These are phyloP conservation scores for Helobdella robusta DNA, from an alignment of 2,888 invertebrate species.

Conservation along the genomic window DNA sequence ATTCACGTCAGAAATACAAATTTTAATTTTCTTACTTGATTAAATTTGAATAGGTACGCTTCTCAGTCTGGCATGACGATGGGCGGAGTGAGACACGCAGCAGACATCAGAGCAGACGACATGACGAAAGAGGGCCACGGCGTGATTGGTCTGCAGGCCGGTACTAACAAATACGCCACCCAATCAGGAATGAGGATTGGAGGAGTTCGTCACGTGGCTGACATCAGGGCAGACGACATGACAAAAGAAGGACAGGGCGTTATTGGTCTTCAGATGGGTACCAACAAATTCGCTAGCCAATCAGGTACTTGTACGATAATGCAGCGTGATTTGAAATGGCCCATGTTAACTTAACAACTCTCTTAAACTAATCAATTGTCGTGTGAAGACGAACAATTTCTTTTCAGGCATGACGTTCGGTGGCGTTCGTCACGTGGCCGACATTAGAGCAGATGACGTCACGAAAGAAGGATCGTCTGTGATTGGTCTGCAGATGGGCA, in stretches of 20 bases:
- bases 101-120: conserved; percentile 21
- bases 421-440: conserved; percentile 22
- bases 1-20: no score
- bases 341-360: neutral
- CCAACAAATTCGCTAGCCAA: conserved; percentile 22
- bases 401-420: conserved; percentile 19
- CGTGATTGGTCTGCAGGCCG: conserved; percentile 39
- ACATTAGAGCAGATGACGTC: conserved; percentile 22
- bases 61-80: conserved; percentile 16
- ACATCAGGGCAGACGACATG: conserved; percentile 43
- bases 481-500: conserved; percentile 25
- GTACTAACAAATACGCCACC: conserved; percentile 44
- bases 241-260: conserved; percentile 36
- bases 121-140: conserved; percentile 23
- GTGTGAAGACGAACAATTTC: neutral
- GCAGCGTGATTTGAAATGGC: no score
- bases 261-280: conserved; percentile 22
- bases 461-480: conserved; percentile 25
- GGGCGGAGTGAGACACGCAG: conserved; percentile 20
- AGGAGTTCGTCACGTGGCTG: conserved; percentile 42
- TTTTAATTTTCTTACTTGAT: no score
- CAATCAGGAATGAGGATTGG: conserved; percentile 45
- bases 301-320: no score
- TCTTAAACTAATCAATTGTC: neutral
- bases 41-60: no score